These are phyloP conservation scores for Leptopilina myrica DNA, from an alignment of 2,888 invertebrate genomes.

Conservation along the genomic window DNA sequence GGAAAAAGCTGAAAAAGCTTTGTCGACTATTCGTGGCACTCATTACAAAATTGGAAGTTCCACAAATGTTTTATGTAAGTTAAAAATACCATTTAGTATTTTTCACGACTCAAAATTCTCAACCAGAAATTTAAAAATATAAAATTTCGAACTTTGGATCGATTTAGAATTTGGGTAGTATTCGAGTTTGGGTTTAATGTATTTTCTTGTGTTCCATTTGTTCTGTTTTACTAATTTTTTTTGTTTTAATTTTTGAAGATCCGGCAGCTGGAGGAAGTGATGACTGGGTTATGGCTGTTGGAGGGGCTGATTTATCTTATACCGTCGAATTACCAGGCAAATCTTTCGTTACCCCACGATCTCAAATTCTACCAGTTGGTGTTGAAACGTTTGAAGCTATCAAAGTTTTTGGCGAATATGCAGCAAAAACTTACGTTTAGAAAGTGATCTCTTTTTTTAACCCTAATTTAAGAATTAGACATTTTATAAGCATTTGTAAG, in stretches of 20 bases:
- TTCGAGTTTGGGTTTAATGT: too few relatives aligned
- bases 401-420: constrained; percentile 77
- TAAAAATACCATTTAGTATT: neutral
- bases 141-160: too few relatives aligned
- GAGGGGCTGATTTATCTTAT: constrained; percentile 80
- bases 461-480: too few relatives aligned
- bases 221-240: neutral
- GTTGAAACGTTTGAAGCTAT: constrained; percentile 81
- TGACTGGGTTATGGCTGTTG: constrained; percentile 81
- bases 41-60: constrained; percentile 51
- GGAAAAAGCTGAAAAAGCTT: constrained; percentile 44
- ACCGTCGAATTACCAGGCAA: constrained; percentile 82
- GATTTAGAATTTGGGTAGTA: too few relatives aligned
- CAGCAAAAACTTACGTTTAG: constrained; percentile 49
- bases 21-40: constrained; percentile 42
- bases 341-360: constrained; percentile 80
- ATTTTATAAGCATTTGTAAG: too few relatives aligned
- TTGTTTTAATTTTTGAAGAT: constrained; percentile 68
- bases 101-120: too few relatives aligned
- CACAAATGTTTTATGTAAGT: constrained; percentile 52
- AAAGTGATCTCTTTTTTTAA: neutral
- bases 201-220: neutral
- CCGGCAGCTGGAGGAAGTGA: constrained; percentile 82
- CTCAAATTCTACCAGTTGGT: constrained; percentile 79
- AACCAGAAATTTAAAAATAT: too few relatives aligned